A percentile compares a stretch with the other conserved stretches of the same genome.
Conservation (phyloP, 2,797 vertebrate genomes). For the Bovichtus variegatus region DNA sequence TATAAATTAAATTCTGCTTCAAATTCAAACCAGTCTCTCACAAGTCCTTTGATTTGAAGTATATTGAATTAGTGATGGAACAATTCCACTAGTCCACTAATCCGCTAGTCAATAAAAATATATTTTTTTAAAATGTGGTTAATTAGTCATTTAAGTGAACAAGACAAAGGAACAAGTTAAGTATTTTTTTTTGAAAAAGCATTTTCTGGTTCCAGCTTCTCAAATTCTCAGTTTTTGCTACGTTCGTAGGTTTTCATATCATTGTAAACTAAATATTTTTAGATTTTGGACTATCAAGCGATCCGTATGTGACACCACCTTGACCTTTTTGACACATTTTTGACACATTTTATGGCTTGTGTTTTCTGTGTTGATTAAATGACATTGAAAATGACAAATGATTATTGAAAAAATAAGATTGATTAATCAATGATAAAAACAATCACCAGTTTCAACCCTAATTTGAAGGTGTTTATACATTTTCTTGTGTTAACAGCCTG, state of each 20-base stretch:
- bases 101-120: not conserved
- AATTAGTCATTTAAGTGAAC: no score
- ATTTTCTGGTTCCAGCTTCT: no score
- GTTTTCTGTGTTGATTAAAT: not conserved
- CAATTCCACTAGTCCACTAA: no score
- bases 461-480: not conserved
- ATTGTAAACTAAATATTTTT: not conserved
- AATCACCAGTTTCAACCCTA: not conserved
- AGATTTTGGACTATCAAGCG: no score
- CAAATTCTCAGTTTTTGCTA: not conserved
- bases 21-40: no score
- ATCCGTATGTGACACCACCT: not conserved
- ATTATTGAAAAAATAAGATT: not conserved
- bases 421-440: not conserved
- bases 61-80: no score
- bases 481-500: constrained; percentile 74
- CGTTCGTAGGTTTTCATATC: no score
- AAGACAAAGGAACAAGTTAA: no score
- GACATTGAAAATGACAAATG: no score
- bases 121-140: no score
- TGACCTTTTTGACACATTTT: not conserved
- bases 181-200: no score
- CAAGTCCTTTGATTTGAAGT: no score
- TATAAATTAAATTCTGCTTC: not conserved
- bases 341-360: not conserved